phyloP scores from a whole-genome alignment of 2,888 invertebrate species.

The Phengaris arion region DNA sequence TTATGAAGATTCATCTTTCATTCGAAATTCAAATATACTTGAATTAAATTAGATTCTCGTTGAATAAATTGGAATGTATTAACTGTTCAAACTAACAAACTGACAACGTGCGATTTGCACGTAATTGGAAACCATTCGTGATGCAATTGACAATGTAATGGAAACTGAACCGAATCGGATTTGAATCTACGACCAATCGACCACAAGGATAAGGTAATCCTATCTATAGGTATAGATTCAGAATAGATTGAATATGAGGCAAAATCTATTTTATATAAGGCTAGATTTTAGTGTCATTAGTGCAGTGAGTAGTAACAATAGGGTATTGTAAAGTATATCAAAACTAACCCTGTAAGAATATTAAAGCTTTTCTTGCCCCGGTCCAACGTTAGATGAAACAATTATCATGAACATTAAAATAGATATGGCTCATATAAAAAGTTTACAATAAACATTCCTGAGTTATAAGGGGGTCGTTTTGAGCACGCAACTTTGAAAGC shows the following conservation, averaged over 20 bases:
- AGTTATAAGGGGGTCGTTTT: neutral
- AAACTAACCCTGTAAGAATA: too few relatives aligned
- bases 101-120: neutral
- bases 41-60: neutral
- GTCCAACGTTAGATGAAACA: too few relatives aligned
- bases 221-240: neutral
- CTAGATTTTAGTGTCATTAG: too few relatives aligned
- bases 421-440: neutral
- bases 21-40: neutral
- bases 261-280: too few relatives aligned
- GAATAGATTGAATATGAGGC: neutral
- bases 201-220: neutral
- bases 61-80: neutral
- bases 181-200: neutral
- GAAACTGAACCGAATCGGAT: conserved; percentile 3
- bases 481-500: neutral
- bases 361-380: too few relatives aligned
- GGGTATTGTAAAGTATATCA: too few relatives aligned
- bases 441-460: neutral
- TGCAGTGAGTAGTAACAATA: too few relatives aligned
- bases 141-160: conserved; percentile 5
- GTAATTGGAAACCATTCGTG: conserved; percentile 7
- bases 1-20: neutral
- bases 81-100: neutral
- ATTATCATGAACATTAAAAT: too few relatives aligned